Base-by-base conservation (phyloP, 2,113 vertebrate genomes). In the Hymenochirus boettgeri region DNA sequence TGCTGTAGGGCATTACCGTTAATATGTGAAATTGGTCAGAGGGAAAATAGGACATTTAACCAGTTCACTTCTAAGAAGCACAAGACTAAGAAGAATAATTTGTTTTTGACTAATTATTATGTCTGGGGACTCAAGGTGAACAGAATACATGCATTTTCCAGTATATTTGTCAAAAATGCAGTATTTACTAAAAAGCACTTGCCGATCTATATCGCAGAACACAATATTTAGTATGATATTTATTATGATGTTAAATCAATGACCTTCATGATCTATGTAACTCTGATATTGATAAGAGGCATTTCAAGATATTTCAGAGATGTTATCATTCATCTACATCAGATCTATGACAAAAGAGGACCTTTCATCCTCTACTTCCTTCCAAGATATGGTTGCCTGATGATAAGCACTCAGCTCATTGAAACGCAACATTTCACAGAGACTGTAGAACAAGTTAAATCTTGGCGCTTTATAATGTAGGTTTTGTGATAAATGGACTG, bases 401-500 rank as follows among this genome's bases (percentile, higher is more conserved):
- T 50, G 61, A 77, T 74, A 78, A 76, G 73, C 73, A 77, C 62
- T 70, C 72, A 71, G 70, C 61, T 74, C 70, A 72, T 70, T 69
- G 61, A 80, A 80, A 77, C 70, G 59, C 60, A 0, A 0, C 22
- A 19, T 77, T 73, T 54, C 72, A 78, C 52, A 50, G 72, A 77
- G 48, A 37, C 63, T 60, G 71, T 45, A 77, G 69, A 75, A 63
- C 70, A 77, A 76, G 72, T 6, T 0, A 76, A 63, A 65, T 74
- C 64, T 70, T 72, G 78, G 78, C 80, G 75, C 74, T 70, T 62
- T 73, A 66, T 70, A 73, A 71, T 45, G 67, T 65, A 69, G 29
- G 35, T 78, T 61, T 2, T 1, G 1, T 77, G 81, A 83, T 75
- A 84, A 82, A 84, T 81, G 78, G 75, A 73, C 48, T 79, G 66